phyloP scores from a whole-genome alignment of 2,888 invertebrate genomes.

The Platycnemis pennipes region DNA sequence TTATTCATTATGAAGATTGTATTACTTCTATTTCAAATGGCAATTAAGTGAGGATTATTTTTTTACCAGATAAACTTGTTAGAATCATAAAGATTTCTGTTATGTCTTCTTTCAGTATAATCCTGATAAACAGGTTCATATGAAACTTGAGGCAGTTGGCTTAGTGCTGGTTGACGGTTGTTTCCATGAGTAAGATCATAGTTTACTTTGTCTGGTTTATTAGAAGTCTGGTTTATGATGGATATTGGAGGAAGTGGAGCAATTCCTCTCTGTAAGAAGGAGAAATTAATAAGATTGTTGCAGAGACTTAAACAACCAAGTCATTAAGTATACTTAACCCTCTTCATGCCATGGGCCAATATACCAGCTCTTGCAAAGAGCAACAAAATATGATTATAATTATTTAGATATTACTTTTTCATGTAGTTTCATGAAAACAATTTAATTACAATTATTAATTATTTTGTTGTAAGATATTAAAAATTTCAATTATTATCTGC shows the following conservation, averaged over 20 bases:
- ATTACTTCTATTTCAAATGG: too few relatives aligned
- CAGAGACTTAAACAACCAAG: neutral
- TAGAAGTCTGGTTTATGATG: neutral
- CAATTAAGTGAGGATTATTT: too few relatives aligned
- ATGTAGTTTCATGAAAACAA: too few relatives aligned
- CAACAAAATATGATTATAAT: too few relatives aligned
- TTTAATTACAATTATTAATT: too few relatives aligned
- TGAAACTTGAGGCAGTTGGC: neutral
- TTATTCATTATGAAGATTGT: too few relatives aligned
- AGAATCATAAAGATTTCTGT: neutral
- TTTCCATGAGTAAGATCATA: neutral
- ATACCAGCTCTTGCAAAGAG: too few relatives aligned
- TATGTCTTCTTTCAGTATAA: neutral
- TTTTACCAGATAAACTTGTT: neutral
- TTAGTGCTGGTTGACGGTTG: neutral
- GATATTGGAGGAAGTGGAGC: neutral
- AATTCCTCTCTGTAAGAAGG: neutral
- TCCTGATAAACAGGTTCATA: neutral
- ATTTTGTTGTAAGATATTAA: too few relatives aligned
- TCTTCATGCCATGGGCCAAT: too few relatives aligned
- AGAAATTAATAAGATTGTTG: neutral
- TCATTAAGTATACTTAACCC: too few relatives aligned
- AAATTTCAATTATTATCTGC: too few relatives aligned
- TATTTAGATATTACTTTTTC: too few relatives aligned
- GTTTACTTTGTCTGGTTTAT: neutral